Evolutionary conservation across 2,888 invertebrate genomes (phyloP), one percentile per base, ranked within the genome.

Genomic region (Kuschelorhynchus macadamiae): DNA sequence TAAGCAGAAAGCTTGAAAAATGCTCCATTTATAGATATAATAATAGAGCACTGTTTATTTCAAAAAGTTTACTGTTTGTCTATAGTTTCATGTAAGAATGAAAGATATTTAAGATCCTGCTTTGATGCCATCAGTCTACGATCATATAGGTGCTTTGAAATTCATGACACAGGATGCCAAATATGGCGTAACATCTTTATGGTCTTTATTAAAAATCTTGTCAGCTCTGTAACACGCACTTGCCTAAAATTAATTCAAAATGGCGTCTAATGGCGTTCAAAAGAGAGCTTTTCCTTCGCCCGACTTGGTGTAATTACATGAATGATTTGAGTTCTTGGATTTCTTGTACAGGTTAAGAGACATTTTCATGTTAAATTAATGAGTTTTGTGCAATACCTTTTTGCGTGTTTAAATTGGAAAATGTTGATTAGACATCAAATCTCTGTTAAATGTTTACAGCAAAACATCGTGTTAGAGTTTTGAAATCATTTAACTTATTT

Each of bases 161-260:
- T 36, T 36, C 36, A 36, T 36, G 36, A 36, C 36, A 12, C 36
- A 11, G 11, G 5, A 52, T 36, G 49, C 56, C 56, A 66, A 66
- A 66, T 44, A 60, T 39, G 57, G 63, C 53, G 33, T 33, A 63
- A 67, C 62, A 63, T 67, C 57, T 57, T 67, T 67, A 68, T 68
- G 59, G 52, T 63, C 63, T 63, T 68, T 52, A 68, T 68, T 68
- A 68, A 68, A 68, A 68, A 68, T 68, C 68, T 57, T 55, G 57
- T 67, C 67, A 61, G 61, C 49, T 50, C 36, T 42, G 36, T 36
- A 18, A 30, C 57, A 56, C 46, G 53, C 39, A 53, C 57, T 57
- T 9, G 53, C 57, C 57, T 50, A 59, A 63, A 68, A 68, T 63
- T 46, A 63, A 63, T 68, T 63, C 63, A 68, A 68, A 68, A 63